Percentiles rank a stretch among this genome's conserved stretches.
Conservation (phyloP, 2,888 invertebrate species). For the Eristalinus sepulchralis region DNA sequence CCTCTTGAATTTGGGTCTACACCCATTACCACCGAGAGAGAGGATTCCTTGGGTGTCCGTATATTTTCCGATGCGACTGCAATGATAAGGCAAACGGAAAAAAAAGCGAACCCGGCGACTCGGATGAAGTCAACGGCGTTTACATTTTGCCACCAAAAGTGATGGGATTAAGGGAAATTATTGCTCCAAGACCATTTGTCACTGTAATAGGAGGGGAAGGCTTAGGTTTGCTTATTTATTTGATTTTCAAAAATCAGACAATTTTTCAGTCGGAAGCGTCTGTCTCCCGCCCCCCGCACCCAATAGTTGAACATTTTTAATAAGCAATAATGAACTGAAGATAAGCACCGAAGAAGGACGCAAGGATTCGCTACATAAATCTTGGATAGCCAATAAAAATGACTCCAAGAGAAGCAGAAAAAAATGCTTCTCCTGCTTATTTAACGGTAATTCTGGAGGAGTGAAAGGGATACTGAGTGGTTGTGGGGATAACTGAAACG, state of each 20-base stretch:
- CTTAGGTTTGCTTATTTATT: slow-evolving; percentile 34
- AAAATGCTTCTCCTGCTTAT: not conserved
- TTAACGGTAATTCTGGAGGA: not conserved
- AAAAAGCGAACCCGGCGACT: slow-evolving; percentile 27
- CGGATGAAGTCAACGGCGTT: slow-evolving; percentile 3
- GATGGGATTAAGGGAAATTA: slow-evolving; percentile 28
- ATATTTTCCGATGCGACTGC: slow-evolving; percentile 21
- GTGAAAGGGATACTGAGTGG: not conserved
- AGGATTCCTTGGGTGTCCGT: not conserved
- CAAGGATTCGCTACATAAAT: slow-evolving; percentile 19
- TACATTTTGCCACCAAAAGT: not conserved
- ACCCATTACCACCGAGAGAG: not conserved
- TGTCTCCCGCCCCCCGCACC: not conserved
- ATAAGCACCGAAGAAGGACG: not conserved
- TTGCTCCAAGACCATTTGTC: slow-evolving; percentile 22
- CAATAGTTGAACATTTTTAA: slow-evolving; percentile 6
- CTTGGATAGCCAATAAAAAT: slow-evolving; percentile 17
- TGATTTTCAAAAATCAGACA: not conserved
- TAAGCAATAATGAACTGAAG: slow-evolving; percentile 1
- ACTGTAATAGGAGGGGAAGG: slow-evolving; percentile 27
- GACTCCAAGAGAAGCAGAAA: not conserved
- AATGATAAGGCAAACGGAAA: slow-evolving; percentile 30
- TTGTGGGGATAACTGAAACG: not conserved
- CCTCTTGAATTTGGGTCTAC: not conserved
- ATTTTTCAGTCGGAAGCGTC: not conserved